Conservation (phyloP, 2,113 vertebrate genomes). For the Rostratula benghalensis region DNA sequence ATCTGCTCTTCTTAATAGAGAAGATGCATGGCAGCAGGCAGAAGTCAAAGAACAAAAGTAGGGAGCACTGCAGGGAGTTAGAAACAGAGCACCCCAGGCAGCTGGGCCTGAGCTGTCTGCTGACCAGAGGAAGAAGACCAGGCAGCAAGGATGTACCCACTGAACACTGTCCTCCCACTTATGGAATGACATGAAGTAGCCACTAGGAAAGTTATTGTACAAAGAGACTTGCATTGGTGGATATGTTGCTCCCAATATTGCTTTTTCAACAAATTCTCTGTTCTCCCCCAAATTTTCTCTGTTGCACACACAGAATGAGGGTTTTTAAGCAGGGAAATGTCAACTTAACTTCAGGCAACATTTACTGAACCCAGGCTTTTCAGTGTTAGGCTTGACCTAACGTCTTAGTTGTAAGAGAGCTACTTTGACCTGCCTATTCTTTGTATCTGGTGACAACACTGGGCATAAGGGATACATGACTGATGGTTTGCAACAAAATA, state of each 20-base stretch:
- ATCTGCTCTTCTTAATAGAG: not conserved
- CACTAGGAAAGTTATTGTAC: not conserved
- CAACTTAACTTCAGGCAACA: not conserved
- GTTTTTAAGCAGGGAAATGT: not conserved
- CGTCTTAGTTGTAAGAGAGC: not conserved
- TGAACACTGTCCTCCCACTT: not conserved
- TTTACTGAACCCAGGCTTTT: not conserved
- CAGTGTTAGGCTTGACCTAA: not conserved
- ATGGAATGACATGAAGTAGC: not conserved
- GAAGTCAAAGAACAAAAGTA: not conserved
- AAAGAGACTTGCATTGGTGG: not conserved
- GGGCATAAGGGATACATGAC: conserved; percentile 31
- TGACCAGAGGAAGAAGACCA: not conserved
- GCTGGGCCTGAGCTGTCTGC: not conserved
- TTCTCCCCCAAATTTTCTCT: not conserved
- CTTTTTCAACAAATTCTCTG: not conserved
- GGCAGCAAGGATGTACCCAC: not conserved
- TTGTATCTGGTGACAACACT: not conserved
- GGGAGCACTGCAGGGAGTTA: not conserved
- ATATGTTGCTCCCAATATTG: not conserved
- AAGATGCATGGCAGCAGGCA: not conserved
- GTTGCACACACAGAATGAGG: not conserved
- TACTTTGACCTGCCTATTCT: conserved; percentile 13
- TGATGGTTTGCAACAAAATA: conserved; percentile 45
- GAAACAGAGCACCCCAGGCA: rapidly evolving